phyloP scores from a whole-genome alignment of 1,140 invertebrate genomes.

The Choristoneura fumiferana region DNA sequence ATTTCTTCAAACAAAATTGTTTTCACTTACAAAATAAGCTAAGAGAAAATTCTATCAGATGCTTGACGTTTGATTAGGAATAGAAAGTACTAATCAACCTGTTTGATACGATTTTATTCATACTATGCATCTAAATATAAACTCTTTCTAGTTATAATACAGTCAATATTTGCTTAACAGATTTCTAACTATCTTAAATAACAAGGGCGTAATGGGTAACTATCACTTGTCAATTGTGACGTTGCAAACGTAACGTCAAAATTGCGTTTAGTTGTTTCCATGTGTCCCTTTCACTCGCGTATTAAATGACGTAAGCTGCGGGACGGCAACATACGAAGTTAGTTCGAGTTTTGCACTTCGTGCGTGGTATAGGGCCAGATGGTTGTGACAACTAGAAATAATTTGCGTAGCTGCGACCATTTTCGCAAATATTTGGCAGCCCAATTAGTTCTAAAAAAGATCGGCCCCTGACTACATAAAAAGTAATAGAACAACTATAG shows the following conservation, averaged over 20 bases:
- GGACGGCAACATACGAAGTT: too few relatives aligned
- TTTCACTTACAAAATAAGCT: constrained; percentile 6
- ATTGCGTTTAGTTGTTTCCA: background rate
- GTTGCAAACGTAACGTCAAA: constrained; percentile 2
- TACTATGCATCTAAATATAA: background rate
- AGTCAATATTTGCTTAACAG: background rate
- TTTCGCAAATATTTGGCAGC: too few relatives aligned
- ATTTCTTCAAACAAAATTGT: background rate
- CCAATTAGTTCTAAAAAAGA: too few relatives aligned
- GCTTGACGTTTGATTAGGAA: background rate
- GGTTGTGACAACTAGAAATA: too few relatives aligned
- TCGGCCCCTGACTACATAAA: too few relatives aligned
- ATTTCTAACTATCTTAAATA: background rate
- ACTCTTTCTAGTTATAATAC: background rate
- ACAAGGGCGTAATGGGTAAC: background rate
- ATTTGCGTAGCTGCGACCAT: too few relatives aligned
- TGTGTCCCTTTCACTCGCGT: too few relatives aligned
- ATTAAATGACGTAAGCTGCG: too few relatives aligned
- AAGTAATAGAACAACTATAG: too few relatives aligned
- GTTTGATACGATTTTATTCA: background rate
- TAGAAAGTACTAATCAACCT: background rate
- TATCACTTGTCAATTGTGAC: background rate
- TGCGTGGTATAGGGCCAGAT: too few relatives aligned
- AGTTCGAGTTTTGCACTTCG: background rate
- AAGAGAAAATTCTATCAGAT: constrained; percentile 1